A percentile compares a stretch with the other conserved stretches of the same genome.
Evolutionary conservation across 2,797 vertebrate species (phyloP).

Genomic region (Oryzias sinensis): DNA sequence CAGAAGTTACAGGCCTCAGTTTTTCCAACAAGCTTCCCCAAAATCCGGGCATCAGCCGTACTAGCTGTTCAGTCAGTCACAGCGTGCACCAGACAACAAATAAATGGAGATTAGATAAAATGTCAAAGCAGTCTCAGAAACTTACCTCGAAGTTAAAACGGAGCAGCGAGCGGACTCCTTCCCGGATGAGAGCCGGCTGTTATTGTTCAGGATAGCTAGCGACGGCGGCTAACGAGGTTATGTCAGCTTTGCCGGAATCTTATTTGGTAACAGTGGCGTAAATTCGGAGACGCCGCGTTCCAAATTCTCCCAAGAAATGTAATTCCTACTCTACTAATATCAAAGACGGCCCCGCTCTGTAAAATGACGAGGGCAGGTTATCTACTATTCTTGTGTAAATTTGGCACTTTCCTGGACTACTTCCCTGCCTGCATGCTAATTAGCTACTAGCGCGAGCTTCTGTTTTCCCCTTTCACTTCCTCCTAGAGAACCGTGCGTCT

Average conservation of each 20-base stretch:
- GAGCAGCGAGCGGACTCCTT: background rate
- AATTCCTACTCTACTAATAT: background rate
- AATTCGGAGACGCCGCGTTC: constrained; percentile 23
- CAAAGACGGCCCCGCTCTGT: constrained; percentile 6
- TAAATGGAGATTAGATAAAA: too few relatives aligned
- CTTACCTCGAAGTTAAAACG: background rate
- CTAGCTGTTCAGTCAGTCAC: background rate
- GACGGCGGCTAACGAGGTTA: constrained; percentile 49
- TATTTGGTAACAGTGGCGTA: constrained; percentile 33
- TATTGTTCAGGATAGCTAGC: constrained; percentile 51
- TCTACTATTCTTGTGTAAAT: constrained; percentile 21
- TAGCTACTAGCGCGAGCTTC: constrained; percentile 31
- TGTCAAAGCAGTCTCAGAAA: too few relatives aligned
- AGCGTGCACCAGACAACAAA: background rate
- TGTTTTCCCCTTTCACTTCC: constrained; percentile 76
- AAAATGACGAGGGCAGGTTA: constrained; percentile 2
- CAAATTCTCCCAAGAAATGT: background rate
- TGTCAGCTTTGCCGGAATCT: constrained; percentile 35
- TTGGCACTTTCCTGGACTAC: constrained; percentile 55
- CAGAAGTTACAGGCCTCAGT: constrained; percentile 33
- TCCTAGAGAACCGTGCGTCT: constrained; percentile 57
- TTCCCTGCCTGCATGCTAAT: constrained; percentile 40
- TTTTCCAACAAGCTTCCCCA: background rate
- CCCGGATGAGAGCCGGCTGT: constrained; percentile 30
- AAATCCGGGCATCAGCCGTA: too few relatives aligned